phyloP scores from a whole-genome alignment of 2,888 invertebrate species.

The Pachydiplax longipennis region DNA sequence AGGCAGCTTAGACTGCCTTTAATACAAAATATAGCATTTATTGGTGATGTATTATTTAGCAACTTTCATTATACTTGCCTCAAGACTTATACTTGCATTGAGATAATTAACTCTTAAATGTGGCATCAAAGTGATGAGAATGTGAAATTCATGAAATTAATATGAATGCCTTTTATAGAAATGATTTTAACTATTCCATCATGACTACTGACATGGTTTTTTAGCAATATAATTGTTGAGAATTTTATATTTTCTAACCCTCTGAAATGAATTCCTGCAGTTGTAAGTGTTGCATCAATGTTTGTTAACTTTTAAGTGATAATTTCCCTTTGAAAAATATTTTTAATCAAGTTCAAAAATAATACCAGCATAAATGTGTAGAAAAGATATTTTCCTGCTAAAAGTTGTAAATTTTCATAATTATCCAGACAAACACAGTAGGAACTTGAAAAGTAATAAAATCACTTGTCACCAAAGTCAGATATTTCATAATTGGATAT shows the following conservation, averaged over 20 bases:
- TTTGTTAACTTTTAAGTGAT: slow-evolving; percentile 12
- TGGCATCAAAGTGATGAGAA: slow-evolving; percentile 19
- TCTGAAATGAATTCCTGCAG: slow-evolving; percentile 12
- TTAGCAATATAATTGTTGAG: slow-evolving; percentile 41
- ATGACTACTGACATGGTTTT: slow-evolving; percentile 20
- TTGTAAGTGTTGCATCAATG: slow-evolving; percentile 34
- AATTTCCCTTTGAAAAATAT: slow-evolving; percentile 35
- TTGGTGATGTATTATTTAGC: background rate
- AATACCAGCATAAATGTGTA: slow-evolving; percentile 20
- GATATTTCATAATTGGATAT: slow-evolving; percentile 6
- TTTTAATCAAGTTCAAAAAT: slow-evolving; percentile 16
- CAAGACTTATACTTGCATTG: slow-evolving; percentile 15
- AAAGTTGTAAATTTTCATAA: slow-evolving; percentile 18
- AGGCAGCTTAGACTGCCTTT: background rate
- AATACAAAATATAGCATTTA: slow-evolving; percentile 1
- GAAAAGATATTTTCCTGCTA: slow-evolving; percentile 39
- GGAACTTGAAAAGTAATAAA: slow-evolving; percentile 14
- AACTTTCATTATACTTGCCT: background rate
- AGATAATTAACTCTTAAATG: slow-evolving; percentile 12
- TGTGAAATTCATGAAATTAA: slow-evolving; percentile 9
- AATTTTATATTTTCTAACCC: slow-evolving; percentile 24
- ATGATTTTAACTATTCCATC: slow-evolving; percentile 29
- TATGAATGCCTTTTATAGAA: slow-evolving; percentile 24
- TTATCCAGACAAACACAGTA: background rate
- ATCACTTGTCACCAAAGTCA: background rate